A percentile compares a stretch with the other conserved stretches of the same genome.
These are phyloP conservation scores for Callipepla squamata DNA, from an alignment of 2,113 vertebrate species.

Conservation along the genomic window DNA sequence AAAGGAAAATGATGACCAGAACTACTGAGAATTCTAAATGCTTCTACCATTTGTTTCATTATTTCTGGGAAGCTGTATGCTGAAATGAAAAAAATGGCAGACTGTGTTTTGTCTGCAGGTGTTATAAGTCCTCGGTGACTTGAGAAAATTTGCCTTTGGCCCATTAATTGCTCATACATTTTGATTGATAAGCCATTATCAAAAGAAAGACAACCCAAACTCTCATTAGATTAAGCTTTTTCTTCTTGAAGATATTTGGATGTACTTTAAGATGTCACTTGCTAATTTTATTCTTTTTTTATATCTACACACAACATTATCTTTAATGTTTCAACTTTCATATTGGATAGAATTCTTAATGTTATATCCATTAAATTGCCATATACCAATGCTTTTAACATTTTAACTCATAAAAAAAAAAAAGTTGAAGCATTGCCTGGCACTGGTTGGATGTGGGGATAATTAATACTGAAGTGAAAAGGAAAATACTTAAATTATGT, in stretches of 20 bases:
- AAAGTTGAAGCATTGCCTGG: neutral
- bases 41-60: neutral
- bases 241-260: neutral
- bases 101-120: neutral
- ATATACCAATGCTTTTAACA: neutral
- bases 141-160: neutral
- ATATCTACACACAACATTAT: neutral
- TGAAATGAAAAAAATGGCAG: neutral
- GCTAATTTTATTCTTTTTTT: neutral
- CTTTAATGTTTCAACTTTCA: neutral
- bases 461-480: neutral
- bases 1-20: neutral
- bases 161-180: neutral
- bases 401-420: neutral
- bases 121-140: neutral
- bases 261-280: neutral
- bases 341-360: neutral
- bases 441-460: neutral
- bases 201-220: neutral
- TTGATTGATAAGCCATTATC: neutral
- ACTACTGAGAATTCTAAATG: neutral
- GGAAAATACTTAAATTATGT: neutral
- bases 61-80: neutral
- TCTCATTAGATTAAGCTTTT: neutral
- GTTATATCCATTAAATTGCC: neutral